Conservation (phyloP, 2,113 vertebrate species). For the Nematolebias whitei region DNA sequence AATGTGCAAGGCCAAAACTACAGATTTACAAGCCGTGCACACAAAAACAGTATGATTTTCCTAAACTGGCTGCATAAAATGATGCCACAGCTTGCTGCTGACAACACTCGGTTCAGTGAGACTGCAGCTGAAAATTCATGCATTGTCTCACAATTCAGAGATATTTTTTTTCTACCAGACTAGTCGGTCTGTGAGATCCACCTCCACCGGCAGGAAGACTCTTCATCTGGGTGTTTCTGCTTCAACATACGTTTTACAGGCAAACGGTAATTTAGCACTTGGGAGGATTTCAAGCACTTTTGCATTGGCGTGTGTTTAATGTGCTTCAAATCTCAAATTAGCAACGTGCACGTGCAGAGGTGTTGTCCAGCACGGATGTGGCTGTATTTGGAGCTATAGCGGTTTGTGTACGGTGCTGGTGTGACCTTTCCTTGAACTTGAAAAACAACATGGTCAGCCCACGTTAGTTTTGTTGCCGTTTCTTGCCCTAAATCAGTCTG, state of each 20-base stretch:
- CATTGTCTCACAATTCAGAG: no score
- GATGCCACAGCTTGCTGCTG: no score
- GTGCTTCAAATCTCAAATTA: slow-evolving; percentile 28
- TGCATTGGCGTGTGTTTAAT: slow-evolving; percentile 19
- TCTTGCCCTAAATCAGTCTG: slow-evolving; percentile 7
- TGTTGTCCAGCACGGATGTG: not conserved
- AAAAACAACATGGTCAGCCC: slow-evolving; percentile 13
- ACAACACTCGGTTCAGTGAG: no score
- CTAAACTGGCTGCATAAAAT: no score
- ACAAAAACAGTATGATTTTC: no score
- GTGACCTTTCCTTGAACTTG: slow-evolving; percentile 64
- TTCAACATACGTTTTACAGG: not conserved
- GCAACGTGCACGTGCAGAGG: not conserved
- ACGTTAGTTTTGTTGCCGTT: slow-evolving; percentile 15
- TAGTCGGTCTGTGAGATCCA: no score
- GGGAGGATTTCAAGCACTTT: slow-evolving; percentile 17
- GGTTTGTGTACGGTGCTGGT: not conserved
- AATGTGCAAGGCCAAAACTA: no score
- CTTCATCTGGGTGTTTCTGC: not conserved
- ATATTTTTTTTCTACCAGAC: no score
- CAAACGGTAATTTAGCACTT: slow-evolving; percentile 27
- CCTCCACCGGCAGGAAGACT: not conserved
- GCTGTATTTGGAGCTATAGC: no score
- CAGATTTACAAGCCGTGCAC: no score
- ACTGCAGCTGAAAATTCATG: no score